Evolutionary conservation across 2,888 invertebrate species (phyloP), one percentile per base, ranked within the genome.

Genomic region (Caenorhabditis imperialis): DNA sequence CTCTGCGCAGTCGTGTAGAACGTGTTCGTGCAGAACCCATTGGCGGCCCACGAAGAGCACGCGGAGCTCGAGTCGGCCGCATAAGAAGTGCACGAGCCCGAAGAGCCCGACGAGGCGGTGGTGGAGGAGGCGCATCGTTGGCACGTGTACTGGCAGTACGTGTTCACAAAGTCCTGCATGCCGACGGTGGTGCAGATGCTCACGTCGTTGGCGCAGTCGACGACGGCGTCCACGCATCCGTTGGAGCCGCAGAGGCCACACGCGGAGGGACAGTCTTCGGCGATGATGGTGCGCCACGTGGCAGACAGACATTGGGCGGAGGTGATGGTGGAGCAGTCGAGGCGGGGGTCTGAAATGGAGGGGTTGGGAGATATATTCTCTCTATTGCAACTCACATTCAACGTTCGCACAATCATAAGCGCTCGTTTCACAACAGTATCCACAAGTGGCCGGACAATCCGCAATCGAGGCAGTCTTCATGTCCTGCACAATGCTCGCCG

Each of bases 111-210:
- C 1, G 62, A 51, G 1, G 53, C 14, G 22, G 50, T 54, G 14
- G 53, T 53, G 27, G 62, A 54, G 27, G 62, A 62, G 22, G 62
- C 53, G 18, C 62, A 62, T 3, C 62, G 53, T n/a, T 44, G 53
- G 57, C 83, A 83, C 3, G 83, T 76, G 23, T 75, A 70, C 37
- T 83, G 63, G n/a, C n/a, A n/a, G n/a, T n/a, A n/a, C n/a, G n/a
- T n/a, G n/a, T n/a, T n/a, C n/a, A n/a, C n/a, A n/a, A n/a, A n/a
- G n/a, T n/a, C n/a, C n/a, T n/a, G n/a, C n/a, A n/a, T n/a, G n/a
- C n/a, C n/a, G n/a, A n/a, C 62, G 6, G 62, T 54, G 5, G 44
- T 62, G 37, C 62, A 62, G 35, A 62, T 62, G 20, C 37, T 35
- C 4, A 51, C 51, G 23, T 62, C 62, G 25, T 62, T 62, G 25